Base-by-base conservation (phyloP, 2,797 vertebrate genomes). In the Fistularia tabacaria region DNA sequence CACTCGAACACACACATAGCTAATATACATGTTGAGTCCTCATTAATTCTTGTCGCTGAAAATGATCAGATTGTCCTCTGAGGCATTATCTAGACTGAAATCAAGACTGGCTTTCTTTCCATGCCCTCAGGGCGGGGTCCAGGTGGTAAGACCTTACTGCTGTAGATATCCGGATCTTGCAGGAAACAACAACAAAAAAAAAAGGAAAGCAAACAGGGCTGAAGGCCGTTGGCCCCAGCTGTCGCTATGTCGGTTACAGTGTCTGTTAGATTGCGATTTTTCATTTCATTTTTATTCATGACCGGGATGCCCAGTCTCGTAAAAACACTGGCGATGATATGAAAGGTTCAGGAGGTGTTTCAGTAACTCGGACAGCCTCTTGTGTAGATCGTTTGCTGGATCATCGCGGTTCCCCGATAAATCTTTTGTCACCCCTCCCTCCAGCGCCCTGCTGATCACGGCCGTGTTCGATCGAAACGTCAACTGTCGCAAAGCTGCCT, bases 401-500 rank as follows among this genome's bases (percentile, higher is more conserved):
- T 25, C 2, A 25, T 25, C 25, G 25, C 25, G 5, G 5, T 25
- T 25, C 25, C 25, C 25, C 25, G 25, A 25, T 25, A 25, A 25
- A 25, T 25, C 25, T 25, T 25, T 25, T 25, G 25, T 25, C 25
- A 45, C 69, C 47, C 76, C 6, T 60, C 13, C 64, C 68, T 51
- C 40, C 80, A 99, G 97, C 7, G 91, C 94, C 0, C 41, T 99
- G 87, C 83, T 99, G 56, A 92, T 99, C 42, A 91, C 93, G 3
- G 81, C 94, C 0, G 85, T 98, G 39, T 99, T 96, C 66, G 97
- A 99, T 67, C 91, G 95, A 9, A 90, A 93, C 3, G 80, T 98
- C 39, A 99, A 93, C 64, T 99, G 97, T 85, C 91, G 97, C 62
- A 90, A 93, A 89, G 96, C 96, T 1, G 96, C 96, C 8, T 99